Percentiles rank a stretch among this genome's conserved stretches.
These are phyloP conservation scores for Taurulus bubalis DNA, from an alignment of 2,113 vertebrate genomes.

Conservation along the genomic window DNA sequence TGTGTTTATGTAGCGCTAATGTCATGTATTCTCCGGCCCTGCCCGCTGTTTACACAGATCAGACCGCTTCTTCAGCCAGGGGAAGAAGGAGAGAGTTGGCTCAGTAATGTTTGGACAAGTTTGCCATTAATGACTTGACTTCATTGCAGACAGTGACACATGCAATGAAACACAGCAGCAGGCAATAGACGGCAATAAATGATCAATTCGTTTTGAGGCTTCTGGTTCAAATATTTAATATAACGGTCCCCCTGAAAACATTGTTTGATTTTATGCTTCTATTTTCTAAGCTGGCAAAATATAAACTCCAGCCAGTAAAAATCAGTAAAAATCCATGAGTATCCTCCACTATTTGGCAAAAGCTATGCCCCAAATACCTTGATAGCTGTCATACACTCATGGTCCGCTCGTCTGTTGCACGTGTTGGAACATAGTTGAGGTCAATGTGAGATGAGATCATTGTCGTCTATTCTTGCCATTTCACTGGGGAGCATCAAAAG, in stretches of 20 bases:
- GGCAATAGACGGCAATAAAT: background rate
- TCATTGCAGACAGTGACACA: background rate
- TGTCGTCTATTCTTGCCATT: constrained; percentile 38
- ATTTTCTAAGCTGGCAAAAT: background rate
- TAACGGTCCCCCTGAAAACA: background rate
- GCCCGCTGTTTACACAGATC: constrained; percentile 58
- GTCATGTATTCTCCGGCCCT: constrained; percentile 14
- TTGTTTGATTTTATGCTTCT: constrained; percentile 5
- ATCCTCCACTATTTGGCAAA: constrained; percentile 40
- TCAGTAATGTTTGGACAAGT: constrained; percentile 3
- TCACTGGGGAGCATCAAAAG: constrained; percentile 34
- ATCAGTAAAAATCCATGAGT: no score
- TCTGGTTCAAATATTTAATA: background rate
- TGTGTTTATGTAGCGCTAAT: constrained; percentile 66
- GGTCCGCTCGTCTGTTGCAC: constrained; percentile 29
- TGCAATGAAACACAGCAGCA: constrained; percentile 13
- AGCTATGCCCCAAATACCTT: constrained; percentile 31
- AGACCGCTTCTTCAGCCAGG: constrained; percentile 22
- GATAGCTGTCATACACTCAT: constrained; percentile 18
- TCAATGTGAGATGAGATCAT: constrained; percentile 47
- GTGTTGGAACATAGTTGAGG: constrained; percentile 41
- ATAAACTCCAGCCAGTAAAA: background rate
- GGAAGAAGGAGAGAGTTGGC: constrained; percentile 10
- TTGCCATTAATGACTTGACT: constrained; percentile 5
- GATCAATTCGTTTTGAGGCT: background rate